A percentile compares a stretch with the other conserved stretches of the same genome.
Conservation (phyloP, 2,797 vertebrate species). For the Eptatretus atami region DNA sequence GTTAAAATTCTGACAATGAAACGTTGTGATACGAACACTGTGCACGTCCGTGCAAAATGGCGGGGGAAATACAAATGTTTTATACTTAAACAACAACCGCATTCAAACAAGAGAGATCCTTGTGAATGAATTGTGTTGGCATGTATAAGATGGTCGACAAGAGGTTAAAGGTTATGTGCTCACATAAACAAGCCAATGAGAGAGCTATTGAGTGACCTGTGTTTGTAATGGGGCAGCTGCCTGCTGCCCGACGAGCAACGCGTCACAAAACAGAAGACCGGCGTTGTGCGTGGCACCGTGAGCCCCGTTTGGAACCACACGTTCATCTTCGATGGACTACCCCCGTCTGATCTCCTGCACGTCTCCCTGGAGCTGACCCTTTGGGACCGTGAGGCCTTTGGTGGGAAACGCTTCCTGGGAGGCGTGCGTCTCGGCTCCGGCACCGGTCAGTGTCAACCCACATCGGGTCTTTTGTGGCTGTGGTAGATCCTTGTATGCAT, state of each 20-base stretch:
- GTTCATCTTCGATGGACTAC: conserved; percentile 54
- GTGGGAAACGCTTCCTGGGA: conserved; percentile 73
- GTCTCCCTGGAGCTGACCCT: conserved; percentile 69
- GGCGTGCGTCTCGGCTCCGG: conserved; percentile 54
- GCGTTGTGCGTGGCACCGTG: conserved; percentile 41
- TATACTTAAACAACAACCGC: no score
- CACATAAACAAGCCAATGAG: no score
- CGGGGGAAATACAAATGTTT: no score
- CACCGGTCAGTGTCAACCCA: conserved; percentile 24
- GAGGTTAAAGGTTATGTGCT: no score
- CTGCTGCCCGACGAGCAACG: conserved; percentile 71
- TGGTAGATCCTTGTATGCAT: no score
- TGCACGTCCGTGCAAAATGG: no score
- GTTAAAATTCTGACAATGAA: no score
- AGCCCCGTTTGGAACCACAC: conserved; percentile 86
- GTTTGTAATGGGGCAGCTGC: conserved; percentile 21
- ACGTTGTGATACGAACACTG: no score
- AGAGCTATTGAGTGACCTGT: no score
- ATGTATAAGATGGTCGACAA: no score
- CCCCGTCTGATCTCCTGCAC: conserved; percentile 38
- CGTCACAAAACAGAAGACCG: conserved; percentile 83
- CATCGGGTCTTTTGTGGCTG: background rate
- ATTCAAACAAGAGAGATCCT: no score
- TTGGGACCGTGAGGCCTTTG: conserved; percentile 82
- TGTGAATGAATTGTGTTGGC: no score